Percentiles rank a stretch among this genome's conserved stretches.
phyloP scores from a whole-genome alignment of 2,888 invertebrate species.

The Macrosoma leucophasiata region DNA sequence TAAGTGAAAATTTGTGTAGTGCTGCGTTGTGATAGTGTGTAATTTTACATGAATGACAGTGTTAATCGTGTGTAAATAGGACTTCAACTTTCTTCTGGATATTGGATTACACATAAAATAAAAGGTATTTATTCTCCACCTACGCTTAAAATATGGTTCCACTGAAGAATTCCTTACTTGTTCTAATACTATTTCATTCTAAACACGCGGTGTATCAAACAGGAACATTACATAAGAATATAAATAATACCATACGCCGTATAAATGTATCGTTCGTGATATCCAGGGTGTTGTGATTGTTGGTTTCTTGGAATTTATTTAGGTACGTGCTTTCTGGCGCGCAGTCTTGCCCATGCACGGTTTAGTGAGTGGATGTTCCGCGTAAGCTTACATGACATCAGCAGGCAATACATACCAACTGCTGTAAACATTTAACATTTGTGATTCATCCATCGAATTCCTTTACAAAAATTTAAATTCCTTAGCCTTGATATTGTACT shows the following conservation, averaged over 20 bases:
- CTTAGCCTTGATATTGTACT: no score
- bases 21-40: slow-evolving; percentile 68
- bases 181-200: slow-evolving; percentile 2
- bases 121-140: slow-evolving; percentile 68
- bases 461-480: slow-evolving; percentile 5
- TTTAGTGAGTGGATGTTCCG: slow-evolving; percentile 33
- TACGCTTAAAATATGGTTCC: slow-evolving; percentile 45
- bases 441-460: slow-evolving; percentile 50
- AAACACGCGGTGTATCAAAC: slow-evolving; percentile 24
- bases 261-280: slow-evolving; percentile 21
- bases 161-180: slow-evolving; percentile 9
- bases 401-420: slow-evolving; percentile 50
- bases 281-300: slow-evolving; percentile 25
- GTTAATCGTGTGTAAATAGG: slow-evolving; percentile 64
- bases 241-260: slow-evolving; percentile 29
- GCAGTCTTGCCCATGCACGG: slow-evolving; percentile 31
- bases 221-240: slow-evolving; percentile 64
- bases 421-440: slow-evolving; percentile 51
- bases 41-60: slow-evolving; percentile 67
- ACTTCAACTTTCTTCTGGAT: slow-evolving; percentile 69
- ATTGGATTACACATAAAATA: slow-evolving; percentile 73
- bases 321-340: slow-evolving; percentile 32
- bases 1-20: slow-evolving; percentile 72
- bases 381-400: slow-evolving; percentile 60
- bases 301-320: slow-evolving; percentile 39